A percentile compares a stretch with the other conserved stretches of the same genome.
Conservation (phyloP, 2,888 invertebrate species). For the Ormyrus nitidulus region DNA sequence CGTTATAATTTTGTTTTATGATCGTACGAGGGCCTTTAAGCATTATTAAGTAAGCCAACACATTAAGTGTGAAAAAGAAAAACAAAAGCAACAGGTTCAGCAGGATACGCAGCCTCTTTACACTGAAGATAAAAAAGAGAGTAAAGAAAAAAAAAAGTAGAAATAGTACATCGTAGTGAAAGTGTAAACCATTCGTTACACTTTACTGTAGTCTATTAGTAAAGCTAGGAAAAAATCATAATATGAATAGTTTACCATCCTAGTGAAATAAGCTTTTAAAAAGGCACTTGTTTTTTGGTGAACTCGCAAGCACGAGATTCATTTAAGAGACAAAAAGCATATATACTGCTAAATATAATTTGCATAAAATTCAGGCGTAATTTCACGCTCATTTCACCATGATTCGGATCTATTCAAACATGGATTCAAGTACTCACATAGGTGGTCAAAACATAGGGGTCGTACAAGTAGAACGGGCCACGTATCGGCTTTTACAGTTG, state of each 20-base stretch:
- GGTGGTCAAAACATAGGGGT: conserved; percentile 34
- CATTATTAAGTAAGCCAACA: conserved; percentile 36
- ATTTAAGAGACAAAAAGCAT: no score
- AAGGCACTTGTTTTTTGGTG: background rate
- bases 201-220: conserved; percentile 47
- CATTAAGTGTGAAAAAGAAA: conserved; percentile 51
- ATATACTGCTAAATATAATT: no score
- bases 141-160: conserved; percentile 21
- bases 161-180: conserved; percentile 21
- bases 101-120: conserved; percentile 58
- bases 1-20: no score
- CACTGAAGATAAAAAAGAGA: conserved; percentile 47
- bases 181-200: background rate
- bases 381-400: conserved; percentile 4
- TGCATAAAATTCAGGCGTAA: background rate
- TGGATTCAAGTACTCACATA: conserved; percentile 54
- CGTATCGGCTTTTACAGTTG: conserved; percentile 46
- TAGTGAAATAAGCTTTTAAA: conserved; percentile 8
- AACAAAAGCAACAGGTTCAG: conserved; percentile 55
- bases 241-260: conserved; percentile 20
- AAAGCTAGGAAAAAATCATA: conserved; percentile 3
- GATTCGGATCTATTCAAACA: conserved; percentile 20
- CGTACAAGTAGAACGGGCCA: conserved; percentile 53
- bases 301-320: background rate
- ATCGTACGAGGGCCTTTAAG: conserved; percentile 19